phyloP scores from a whole-genome alignment of 2,113 vertebrate genomes.

The Strigops habroptila region DNA sequence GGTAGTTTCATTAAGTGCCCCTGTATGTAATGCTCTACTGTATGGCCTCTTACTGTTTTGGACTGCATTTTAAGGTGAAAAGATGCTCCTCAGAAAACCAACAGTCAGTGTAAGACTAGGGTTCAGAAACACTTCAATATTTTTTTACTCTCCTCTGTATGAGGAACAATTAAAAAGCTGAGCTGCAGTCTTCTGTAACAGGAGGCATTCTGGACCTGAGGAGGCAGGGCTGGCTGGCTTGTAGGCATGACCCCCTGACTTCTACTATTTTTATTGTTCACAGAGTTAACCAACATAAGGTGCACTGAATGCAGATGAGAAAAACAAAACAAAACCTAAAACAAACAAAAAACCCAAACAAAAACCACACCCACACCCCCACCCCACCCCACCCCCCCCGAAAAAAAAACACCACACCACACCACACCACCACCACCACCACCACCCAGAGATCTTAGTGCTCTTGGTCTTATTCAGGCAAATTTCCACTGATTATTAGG shows the following conservation, averaged over 20 bases:
- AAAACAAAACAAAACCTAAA: neutral
- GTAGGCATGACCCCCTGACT: neutral
- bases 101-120: neutral
- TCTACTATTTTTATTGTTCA: neutral
- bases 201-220: neutral
- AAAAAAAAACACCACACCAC: too few species aligned
- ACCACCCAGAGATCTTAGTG: neutral
- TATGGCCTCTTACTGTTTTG: neutral
- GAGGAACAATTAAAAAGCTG: neutral
- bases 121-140: neutral
- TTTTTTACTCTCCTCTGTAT: neutral
- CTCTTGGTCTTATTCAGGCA: neutral
- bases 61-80: neutral
- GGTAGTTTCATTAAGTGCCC: neutral
- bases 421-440: too few species aligned
- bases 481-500: neutral
- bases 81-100: neutral
- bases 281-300: neutral
- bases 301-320: neutral
- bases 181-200: neutral
- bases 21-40: neutral
- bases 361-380: too few species aligned
- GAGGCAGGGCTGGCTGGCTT: neutral
- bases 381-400: too few species aligned
- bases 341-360: neutral